phyloP scores from a whole-genome alignment of 2,113 vertebrate species.

The Cervus canadensis region DNA sequence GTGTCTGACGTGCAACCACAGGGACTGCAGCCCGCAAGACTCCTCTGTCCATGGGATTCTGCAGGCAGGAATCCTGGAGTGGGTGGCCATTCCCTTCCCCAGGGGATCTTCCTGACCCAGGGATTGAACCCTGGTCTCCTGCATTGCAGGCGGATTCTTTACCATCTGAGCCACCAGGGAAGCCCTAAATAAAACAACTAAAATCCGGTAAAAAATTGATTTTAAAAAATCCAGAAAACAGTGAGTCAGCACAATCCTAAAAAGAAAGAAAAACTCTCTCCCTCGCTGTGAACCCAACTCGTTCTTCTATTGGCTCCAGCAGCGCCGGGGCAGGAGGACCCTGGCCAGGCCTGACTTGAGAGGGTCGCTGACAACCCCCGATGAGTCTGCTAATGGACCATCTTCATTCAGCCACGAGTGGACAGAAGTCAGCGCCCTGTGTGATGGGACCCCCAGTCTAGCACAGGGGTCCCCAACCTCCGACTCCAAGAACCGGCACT shows the following conservation, averaged over 20 bases:
- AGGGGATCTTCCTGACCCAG: not conserved
- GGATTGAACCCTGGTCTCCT: accelerated
- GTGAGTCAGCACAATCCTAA: too few relatives aligned
- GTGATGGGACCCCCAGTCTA: not conserved
- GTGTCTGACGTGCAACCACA: not conserved
- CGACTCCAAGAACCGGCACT: not conserved
- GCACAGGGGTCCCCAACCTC: not conserved
- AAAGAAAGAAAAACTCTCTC: too few relatives aligned
- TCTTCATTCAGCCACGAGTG: not conserved
- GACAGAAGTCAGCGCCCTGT: not conserved
- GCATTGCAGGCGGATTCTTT: not conserved
- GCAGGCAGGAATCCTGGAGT: not conserved
- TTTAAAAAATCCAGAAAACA: too few relatives aligned
- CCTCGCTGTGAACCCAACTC: not conserved
- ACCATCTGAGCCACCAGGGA: not conserved
- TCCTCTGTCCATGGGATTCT: not conserved
- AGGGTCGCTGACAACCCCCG: not conserved
- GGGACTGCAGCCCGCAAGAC: not conserved
- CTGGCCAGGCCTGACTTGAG: not conserved
- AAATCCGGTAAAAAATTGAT: too few relatives aligned
- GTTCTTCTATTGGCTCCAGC: not conserved
- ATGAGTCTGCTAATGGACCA: not conserved
- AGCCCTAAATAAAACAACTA: not conserved
- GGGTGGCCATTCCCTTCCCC: not conserved
- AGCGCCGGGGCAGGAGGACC: not conserved